Evolutionary conservation across 2,797 vertebrate species (phyloP).

Genomic region (Rhinatrema bivittatum): DNA sequence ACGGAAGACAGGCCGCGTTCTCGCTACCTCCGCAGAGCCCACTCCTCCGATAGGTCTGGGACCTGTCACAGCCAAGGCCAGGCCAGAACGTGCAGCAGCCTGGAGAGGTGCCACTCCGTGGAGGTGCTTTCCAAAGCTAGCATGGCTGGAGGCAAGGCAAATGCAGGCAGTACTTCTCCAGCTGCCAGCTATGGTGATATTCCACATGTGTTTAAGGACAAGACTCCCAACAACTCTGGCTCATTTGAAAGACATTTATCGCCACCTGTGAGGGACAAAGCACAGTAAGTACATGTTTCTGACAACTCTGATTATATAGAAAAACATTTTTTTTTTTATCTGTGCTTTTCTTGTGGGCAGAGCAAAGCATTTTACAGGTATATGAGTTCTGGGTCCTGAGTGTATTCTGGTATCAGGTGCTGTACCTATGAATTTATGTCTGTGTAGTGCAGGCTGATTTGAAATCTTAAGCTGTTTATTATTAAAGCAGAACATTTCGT

Average conservation of each 20-base stretch:
- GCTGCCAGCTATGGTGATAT: slow-evolving; percentile 42
- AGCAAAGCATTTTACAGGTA: too few relatives aligned
- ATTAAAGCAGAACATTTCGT: too few relatives aligned
- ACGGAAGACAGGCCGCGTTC: slow-evolving; percentile 70
- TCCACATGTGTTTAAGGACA: slow-evolving; percentile 62
- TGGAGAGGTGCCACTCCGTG: slow-evolving; percentile 78
- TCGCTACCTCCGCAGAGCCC: slow-evolving; percentile 80
- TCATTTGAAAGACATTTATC: slow-evolving; percentile 56
- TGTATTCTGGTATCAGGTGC: too few relatives aligned
- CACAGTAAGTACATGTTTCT: slow-evolving; percentile 58
- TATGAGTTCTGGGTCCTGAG: too few relatives aligned
- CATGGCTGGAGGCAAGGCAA: slow-evolving; percentile 33
- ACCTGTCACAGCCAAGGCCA: slow-evolving; percentile 36
- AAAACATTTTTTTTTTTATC: slow-evolving; percentile 1
- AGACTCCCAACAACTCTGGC: slow-evolving; percentile 30
- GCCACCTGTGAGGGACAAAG: slow-evolving; percentile 69
- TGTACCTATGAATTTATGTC: too few relatives aligned
- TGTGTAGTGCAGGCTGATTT: too few relatives aligned
- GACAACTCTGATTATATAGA: not conserved
- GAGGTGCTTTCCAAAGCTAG: slow-evolving; percentile 64
- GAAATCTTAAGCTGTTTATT: too few relatives aligned
- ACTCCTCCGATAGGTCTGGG: slow-evolving; percentile 80
- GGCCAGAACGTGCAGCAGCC: slow-evolving; percentile 22
- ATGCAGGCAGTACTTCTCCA: slow-evolving; percentile 41
- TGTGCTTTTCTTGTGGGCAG: too few relatives aligned